Evolutionary conservation across 2,797 vertebrate genomes (phyloP).

Genomic region (Carcharodon carcharias): DNA sequence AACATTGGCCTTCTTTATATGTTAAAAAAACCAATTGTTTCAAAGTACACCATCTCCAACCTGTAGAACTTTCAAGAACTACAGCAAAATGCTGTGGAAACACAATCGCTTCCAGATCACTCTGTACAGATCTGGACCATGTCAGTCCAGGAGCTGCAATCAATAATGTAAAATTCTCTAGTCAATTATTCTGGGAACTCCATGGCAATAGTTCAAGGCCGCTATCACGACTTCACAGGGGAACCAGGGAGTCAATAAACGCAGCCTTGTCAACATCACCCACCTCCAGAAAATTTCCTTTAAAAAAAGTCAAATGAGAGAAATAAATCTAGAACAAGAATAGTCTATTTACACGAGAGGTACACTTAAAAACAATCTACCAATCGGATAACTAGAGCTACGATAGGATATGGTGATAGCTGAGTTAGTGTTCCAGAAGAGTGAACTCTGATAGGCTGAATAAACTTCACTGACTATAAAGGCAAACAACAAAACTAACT

Average conservation of each 20-base stretch:
- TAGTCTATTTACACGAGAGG: background rate
- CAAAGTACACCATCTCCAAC: background rate
- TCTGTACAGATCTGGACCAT: background rate
- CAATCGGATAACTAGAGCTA: background rate
- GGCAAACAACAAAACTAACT: background rate
- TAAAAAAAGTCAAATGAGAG: background rate
- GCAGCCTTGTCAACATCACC: background rate
- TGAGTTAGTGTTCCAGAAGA: background rate
- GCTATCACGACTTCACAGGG: background rate
- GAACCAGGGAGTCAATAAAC: background rate
- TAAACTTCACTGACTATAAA: background rate
- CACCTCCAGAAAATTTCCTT: background rate
- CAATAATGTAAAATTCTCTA: background rate
- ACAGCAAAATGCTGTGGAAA: background rate
- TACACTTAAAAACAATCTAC: background rate
- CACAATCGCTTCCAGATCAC: background rate
- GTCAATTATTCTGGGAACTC: background rate
- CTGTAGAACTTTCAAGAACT: background rate
- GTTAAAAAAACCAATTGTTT: background rate
- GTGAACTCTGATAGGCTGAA: background rate
- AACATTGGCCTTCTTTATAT: background rate
- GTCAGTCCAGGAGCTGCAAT: background rate
- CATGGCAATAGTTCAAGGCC: background rate
- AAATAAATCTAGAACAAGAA: too few relatives aligned
- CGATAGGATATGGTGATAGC: background rate